These are phyloP conservation scores for Volucella zonaria DNA, from an alignment of 2,888 invertebrate species.

Conservation along the genomic window DNA sequence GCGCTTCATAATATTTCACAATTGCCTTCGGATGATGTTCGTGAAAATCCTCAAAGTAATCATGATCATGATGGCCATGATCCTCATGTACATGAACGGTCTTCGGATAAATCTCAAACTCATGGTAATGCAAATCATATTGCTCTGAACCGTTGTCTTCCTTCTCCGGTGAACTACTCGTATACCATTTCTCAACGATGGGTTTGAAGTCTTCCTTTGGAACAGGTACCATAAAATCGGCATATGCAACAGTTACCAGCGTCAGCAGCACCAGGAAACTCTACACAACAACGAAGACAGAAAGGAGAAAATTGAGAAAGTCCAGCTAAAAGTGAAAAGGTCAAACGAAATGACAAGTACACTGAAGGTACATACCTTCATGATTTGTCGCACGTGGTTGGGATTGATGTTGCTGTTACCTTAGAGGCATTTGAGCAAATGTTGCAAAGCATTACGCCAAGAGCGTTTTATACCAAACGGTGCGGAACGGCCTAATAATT, in stretches of 20 bases:
- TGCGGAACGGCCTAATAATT: background rate
- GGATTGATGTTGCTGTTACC: slow-evolving; percentile 19
- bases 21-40: slow-evolving; percentile 33
- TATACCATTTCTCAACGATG: slow-evolving; percentile 43
- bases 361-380: slow-evolving; percentile 49
- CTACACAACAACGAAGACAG: slow-evolving; percentile 9
- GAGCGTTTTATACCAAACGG: slow-evolving; percentile 57
- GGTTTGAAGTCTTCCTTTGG: slow-evolving; percentile 28
- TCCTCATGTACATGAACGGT: slow-evolving; percentile 49
- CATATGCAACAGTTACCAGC: background rate
- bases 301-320: background rate
- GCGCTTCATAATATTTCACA: slow-evolving; percentile 29
- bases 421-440: slow-evolving; percentile 55
- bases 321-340: background rate
- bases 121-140: slow-evolving; percentile 30
- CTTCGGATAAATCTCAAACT: slow-evolving; percentile 31
- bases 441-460: slow-evolving; percentile 43
- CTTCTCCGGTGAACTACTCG: slow-evolving; percentile 37
- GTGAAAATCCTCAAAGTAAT: slow-evolving; percentile 54
- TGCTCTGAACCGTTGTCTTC: slow-evolving; percentile 15
- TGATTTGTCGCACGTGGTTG: slow-evolving; percentile 25
- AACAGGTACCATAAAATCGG: slow-evolving; percentile 37
- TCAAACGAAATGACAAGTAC: slow-evolving; percentile 14
- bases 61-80: slow-evolving; percentile 44
- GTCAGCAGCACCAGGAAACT: slow-evolving; percentile 20